These are phyloP conservation scores for Oxyruncus cristatus DNA, from an alignment of 2,113 vertebrate genomes.

Conservation along the genomic window DNA sequence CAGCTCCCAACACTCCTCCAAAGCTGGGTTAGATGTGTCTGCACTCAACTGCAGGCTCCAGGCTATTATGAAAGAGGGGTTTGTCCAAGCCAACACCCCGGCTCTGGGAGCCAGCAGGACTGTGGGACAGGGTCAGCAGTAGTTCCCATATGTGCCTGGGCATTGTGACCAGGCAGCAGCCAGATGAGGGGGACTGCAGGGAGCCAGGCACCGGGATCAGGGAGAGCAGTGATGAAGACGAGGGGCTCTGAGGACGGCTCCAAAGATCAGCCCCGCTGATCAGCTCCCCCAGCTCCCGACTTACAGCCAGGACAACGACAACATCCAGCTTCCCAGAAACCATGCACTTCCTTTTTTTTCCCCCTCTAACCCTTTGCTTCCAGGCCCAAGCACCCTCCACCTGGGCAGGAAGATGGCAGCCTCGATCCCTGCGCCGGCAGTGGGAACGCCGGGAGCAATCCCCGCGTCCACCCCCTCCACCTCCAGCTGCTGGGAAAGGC, in stretches of 20 bases:
- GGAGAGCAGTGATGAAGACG: neutral
- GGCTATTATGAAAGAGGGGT: fast-evolving
- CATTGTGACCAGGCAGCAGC: neutral
- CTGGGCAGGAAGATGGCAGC: neutral
- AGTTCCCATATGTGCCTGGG: neutral
- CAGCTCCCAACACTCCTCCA: neutral
- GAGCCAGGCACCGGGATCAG: neutral
- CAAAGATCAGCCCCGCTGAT: fast-evolving
- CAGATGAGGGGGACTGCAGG: neutral
- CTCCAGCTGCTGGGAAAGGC: neutral
- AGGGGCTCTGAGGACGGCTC: neutral
- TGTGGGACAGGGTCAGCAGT: neutral
- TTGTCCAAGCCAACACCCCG: fast-evolving
- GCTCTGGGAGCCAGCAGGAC: neutral
- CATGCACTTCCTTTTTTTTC: neutral
- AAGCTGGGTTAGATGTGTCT: neutral
- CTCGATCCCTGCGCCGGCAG: neutral
- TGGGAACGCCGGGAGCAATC: neutral
- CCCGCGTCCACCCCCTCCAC: neutral
- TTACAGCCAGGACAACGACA: neutral
- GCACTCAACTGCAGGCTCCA: neutral
- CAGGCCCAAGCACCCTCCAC: neutral
- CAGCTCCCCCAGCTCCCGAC: neutral
- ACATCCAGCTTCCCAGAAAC: neutral
- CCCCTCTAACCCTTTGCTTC: neutral